Conservation (phyloP, 2,113 vertebrate genomes). For the Candoia aspera region DNA sequence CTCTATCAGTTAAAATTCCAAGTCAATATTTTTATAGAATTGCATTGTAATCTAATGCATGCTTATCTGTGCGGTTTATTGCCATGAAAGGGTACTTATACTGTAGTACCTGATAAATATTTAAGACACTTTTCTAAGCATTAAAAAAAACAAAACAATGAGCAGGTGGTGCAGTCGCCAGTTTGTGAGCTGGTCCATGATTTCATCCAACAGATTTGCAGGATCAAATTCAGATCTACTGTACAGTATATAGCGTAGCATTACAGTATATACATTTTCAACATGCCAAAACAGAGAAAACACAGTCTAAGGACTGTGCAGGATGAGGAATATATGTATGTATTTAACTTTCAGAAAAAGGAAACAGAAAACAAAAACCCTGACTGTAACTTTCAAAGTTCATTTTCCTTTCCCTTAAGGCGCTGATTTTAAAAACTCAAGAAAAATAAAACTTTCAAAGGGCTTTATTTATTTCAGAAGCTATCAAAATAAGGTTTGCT, state of each 20-base stretch:
- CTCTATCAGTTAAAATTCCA: slow-evolving; percentile 16
- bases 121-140: neutral
- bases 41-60: neutral
- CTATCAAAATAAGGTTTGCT: neutral
- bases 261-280: neutral
- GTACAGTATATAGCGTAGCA: neutral
- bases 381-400: neutral
- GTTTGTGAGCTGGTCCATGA: neutral
- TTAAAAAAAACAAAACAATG: neutral
- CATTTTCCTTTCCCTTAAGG: neutral
- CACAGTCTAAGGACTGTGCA: neutral
- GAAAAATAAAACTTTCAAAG: neutral
- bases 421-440: neutral
- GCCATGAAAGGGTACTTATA: neutral
- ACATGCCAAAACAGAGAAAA: neutral
- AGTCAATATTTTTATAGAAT: neutral
- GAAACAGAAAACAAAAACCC: neutral
- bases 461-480: neutral
- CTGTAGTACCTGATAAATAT: neutral
- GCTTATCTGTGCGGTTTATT: neutral
- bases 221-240: neutral
- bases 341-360: neutral
- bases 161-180: neutral
- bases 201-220: neutral
- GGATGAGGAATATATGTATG: neutral